A percentile compares a stretch with the other conserved stretches of the same genome.
Conservation (phyloP, 1,140 invertebrate species). For the Drosophila parvula region DNA sequence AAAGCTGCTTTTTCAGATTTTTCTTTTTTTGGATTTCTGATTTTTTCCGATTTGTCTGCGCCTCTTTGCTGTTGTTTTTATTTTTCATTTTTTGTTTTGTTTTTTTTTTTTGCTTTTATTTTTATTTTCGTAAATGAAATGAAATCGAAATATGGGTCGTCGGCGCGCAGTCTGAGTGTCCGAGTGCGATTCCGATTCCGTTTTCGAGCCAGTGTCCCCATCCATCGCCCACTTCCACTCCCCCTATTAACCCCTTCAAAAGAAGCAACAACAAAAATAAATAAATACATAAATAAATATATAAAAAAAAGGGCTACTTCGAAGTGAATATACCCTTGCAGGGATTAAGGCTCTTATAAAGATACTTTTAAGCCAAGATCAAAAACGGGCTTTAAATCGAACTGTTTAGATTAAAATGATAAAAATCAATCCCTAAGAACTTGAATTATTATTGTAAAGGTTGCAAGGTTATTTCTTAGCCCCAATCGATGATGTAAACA, state of each 20-base stretch:
- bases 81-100: slow-evolving; percentile 36
- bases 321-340: neutral
- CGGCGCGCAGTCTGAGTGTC: slow-evolving; percentile 61
- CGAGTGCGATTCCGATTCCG: slow-evolving; percentile 41
- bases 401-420: neutral
- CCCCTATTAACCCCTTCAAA: slow-evolving; percentile 25
- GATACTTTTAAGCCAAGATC: neutral
- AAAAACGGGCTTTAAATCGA: neutral
- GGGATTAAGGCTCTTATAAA: neutral
- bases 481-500: too few relatives aligned
- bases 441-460: neutral
- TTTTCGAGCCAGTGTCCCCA: slow-evolving; percentile 53
- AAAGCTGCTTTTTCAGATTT: slow-evolving; percentile 64
- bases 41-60: slow-evolving; percentile 49
- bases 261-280: slow-evolving; percentile 11
- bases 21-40: slow-evolving; percentile 40
- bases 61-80: slow-evolving; percentile 35
- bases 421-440: neutral
- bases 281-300: slow-evolving; percentile 18
- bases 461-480: neutral
- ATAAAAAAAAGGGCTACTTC: neutral
- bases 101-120: slow-evolving; percentile 49
- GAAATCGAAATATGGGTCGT: slow-evolving; percentile 78
- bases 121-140: slow-evolving; percentile 77
- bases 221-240: slow-evolving; percentile 58